Evolutionary conservation across 1,140 invertebrate species (phyloP), one percentile per base, ranked within the genome.

Genomic region (Megathymus violae): DNA sequence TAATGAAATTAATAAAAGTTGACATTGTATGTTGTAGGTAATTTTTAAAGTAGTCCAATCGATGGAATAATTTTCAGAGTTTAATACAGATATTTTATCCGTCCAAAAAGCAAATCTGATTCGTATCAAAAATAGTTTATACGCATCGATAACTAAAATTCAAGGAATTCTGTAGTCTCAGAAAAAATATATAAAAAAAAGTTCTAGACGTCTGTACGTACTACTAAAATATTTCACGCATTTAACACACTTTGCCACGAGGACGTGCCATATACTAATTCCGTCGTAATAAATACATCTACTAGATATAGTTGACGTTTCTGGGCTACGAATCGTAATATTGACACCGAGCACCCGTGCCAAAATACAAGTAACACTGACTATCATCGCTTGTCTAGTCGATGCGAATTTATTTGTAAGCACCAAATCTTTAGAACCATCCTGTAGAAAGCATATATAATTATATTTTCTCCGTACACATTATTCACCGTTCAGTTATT

Each of bases 271-370:
- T 67, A 76, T 58, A 80, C 80, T 85, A 86, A 86, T 82, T 82
- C 71, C 74, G 81, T 81, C 71, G 75, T 71, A 81, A 86, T 88
- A 88, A 89, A 86, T 86, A 76, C 77, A 36, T 60, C 76, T 64
- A 64, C 74, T 82, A 67, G 59, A 67, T 79, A 78, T 73, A 82
- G 75, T 69, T 82, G 87, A 89, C 85, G 71, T 86, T 85, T 84
- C 85, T 86, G 75, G 83, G 85, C 79, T 86, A 78, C 77, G 82
- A 77, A 82, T 82, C 78, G 80, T 85, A 85, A 80, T 84, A 89
- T 89, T 85, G 86, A 86, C 82, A 80, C 67, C 54, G 69, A 73
- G 62, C 58, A 62, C 56, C 65, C 67, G 82, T 89, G 84, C 86
- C 86, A 89, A 87, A 72, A 80, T 62, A 71, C 72, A 63, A 64